phyloP scores from a whole-genome alignment of 2,797 vertebrate genomes.

The Lateolabrax maculatus region DNA sequence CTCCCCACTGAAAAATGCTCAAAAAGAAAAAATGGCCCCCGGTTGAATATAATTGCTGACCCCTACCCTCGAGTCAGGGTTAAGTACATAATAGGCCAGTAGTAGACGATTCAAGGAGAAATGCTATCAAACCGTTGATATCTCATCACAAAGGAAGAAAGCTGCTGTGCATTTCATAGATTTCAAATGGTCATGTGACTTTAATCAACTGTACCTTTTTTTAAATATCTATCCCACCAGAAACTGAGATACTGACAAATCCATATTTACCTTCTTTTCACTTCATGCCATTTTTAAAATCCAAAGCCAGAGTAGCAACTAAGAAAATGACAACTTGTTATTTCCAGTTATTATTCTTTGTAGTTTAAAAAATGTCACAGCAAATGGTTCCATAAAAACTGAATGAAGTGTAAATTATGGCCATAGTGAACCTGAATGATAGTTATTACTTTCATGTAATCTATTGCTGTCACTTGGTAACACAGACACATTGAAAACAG shows the following conservation, averaged over 20 bases:
- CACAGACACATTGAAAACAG: not conserved
- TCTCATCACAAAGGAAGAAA: not conserved
- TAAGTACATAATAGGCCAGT: too few relatives aligned
- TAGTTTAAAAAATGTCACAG: not conserved
- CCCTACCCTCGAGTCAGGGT: too few relatives aligned
- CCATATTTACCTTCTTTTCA: not conserved
- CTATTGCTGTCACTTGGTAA: not conserved
- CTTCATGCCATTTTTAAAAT: not conserved
- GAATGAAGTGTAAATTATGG: conserved; percentile 15
- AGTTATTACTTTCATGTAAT: conserved; percentile 5
- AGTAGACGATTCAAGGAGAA: too few relatives aligned
- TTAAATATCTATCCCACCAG: not conserved
- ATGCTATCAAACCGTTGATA: not conserved
- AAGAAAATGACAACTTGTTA: not conserved
- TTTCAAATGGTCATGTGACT: not conserved
- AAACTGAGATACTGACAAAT: not conserved
- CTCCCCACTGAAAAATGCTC: too few relatives aligned
- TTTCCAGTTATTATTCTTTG: conserved; percentile 15
- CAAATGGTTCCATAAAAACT: not conserved
- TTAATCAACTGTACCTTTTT: not conserved
- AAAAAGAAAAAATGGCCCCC: too few relatives aligned
- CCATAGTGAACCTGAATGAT: not conserved
- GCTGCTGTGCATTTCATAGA: not conserved
- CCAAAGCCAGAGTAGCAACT: not conserved
- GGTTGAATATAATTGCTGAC: too few relatives aligned